These are phyloP conservation scores for Muntiacus reevesi DNA, from an alignment of 2,113 vertebrate species.

Conservation along the genomic window DNA sequence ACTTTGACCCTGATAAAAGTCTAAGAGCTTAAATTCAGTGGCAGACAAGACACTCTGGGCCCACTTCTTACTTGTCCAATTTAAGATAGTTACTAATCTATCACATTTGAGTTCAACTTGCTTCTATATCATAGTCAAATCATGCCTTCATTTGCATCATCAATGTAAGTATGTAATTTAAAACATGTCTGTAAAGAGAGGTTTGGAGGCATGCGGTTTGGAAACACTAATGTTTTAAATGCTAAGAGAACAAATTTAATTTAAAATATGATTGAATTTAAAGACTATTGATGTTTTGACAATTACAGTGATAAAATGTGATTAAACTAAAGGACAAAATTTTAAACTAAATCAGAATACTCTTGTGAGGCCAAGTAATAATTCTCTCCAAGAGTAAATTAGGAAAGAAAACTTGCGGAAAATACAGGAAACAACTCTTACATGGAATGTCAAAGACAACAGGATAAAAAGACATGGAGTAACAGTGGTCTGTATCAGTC, in stretches of 20 bases:
- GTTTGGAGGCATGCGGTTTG: not conserved
- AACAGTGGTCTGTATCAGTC: not conserved
- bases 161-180: not conserved
- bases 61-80: not conserved
- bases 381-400: not conserved
- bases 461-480: not conserved
- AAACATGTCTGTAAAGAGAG: not conserved
- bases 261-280: not conserved
- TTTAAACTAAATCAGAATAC: not conserved
- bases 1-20: not conserved
- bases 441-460: not conserved
- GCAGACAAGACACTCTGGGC: not conserved
- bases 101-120: not conserved
- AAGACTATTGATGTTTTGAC: not conserved
- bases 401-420: not conserved
- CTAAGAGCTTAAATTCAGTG: not conserved
- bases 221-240: not conserved
- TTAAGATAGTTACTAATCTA: not conserved
- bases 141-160: not conserved
- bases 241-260: not conserved
- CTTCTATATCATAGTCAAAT: not conserved
- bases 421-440: not conserved
- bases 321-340: not conserved
- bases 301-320: not conserved
- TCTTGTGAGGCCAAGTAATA: not conserved